Conservation (phyloP, 2,113 vertebrate species). For the Lipophrys pholis region DNA sequence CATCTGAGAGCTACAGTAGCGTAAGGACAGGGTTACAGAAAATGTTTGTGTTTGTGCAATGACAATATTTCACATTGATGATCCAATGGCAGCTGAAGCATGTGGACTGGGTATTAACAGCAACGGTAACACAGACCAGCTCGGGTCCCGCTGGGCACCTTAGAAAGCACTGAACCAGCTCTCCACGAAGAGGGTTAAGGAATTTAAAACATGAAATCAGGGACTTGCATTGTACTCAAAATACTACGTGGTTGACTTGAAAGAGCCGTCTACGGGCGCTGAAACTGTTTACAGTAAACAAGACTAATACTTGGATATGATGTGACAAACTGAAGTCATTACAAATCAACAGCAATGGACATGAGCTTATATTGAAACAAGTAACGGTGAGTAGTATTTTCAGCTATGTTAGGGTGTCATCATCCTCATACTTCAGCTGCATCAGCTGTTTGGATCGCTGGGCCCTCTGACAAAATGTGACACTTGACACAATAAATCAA, state of each 20-base stretch:
- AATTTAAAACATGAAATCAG: neutral
- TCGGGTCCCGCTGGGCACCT: neutral
- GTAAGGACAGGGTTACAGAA: constrained; percentile 31
- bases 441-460: constrained; percentile 66
- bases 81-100: constrained; percentile 40
- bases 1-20: constrained; percentile 38
- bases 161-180: neutral
- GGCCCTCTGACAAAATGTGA: constrained; percentile 56
- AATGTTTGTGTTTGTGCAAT: constrained; percentile 47
- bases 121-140: constrained; percentile 12
- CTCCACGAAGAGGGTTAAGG: neutral
- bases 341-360: constrained; percentile 26
- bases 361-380: constrained; percentile 34
- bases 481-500: constrained; percentile 51
- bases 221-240: neutral
- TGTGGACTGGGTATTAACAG: constrained; percentile 15
- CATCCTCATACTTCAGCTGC: constrained; percentile 22
- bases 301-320: constrained; percentile 6
- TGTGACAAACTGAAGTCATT: constrained; percentile 24
- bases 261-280: constrained; percentile 4
- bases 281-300: constrained; percentile 17
- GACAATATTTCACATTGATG: constrained; percentile 39
- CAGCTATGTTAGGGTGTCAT: constrained; percentile 55
- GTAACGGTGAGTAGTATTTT: constrained; percentile 50
- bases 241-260: constrained; percentile 8